Evolutionary conservation across 2,888 invertebrate species (phyloP), one percentile per base, ranked within the genome.

Genomic region (Agrotis ipsilon): DNA sequence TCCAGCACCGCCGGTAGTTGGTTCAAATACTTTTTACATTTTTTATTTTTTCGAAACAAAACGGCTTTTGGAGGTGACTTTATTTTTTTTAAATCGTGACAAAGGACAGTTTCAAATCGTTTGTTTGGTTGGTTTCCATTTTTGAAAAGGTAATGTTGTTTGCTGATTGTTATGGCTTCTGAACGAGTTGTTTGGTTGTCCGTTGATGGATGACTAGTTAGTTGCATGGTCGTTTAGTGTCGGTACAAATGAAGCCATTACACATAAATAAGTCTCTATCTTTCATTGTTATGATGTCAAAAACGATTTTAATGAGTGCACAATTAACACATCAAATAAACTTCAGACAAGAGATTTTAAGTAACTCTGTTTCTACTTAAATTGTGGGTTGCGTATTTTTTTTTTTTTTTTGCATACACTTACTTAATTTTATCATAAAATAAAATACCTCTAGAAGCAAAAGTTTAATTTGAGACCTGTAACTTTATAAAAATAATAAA

Each of bases 1-100:
- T 93, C 93, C 90, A 84, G 89, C 88, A 89, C 87, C 93, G 94
- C 92, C 95, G 93, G 94, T 96, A 95, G 94, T 95, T 95, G 92
- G 90, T 86, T 93, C 89, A 84, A 90, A 92, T 91, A 92, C 92
- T 84, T 84, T 84, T 86, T 83, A 86, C 87, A 89, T 91, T 90
- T 91, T 90, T 88, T 86, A 86, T 92, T 92, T 84, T 84, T 87
- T 87, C 85, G 82, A 88, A 91, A 93, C 89, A 93, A 93, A 94
- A 93, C 91, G 87, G 75, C 76, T 86, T 87, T 89, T 88, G 88
- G 89, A 89, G 89, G 88, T 91, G 89, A 90, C 87, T 86, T 87
- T 85, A 89, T 89, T 86, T 88, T 88, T 88, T 85, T 55, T 55
- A 9, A 75, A 81, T 88, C 87, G 84, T 87, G 92, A 93, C 93